Evolutionary conservation across 2,797 vertebrate species (phyloP), one percentile per base, ranked within the genome.

Genomic region (Adrianichthys oophorus): DNA sequence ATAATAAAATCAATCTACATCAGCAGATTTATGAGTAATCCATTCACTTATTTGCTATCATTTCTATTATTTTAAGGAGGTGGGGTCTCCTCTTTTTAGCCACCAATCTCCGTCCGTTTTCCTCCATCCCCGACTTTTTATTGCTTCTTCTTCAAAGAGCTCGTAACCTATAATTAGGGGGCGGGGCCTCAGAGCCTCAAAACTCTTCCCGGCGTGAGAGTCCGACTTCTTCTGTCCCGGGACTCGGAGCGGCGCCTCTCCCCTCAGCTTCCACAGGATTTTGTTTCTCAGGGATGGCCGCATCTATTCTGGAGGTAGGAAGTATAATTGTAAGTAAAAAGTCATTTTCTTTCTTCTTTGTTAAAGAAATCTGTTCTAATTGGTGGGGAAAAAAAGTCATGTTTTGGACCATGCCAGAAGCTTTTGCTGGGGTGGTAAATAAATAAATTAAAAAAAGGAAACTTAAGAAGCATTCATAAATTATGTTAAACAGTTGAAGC

Each of bases 291-390:
- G 93, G 91, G 92, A 96, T 95, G 95, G 94, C 94, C 82, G 94
- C 93, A 91, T 95, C 93, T 82, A 91, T 93, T 92, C 91, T 95
- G 86, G 94, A 95, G 94, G 94, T 94, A 94, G 77, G 89, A 73
- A 89, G 89, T 80, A 72, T 87, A 40, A 84, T 91, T 89, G 87
- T 90, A 90, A 89, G 89, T 91, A 76, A 6, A 63, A 67, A 70
- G 1, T 14, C 62, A 32, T 41, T 41, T 13, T 52, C 4, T 5
- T 45, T 63, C 21, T 74, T 53, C 40, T n/a, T 6, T 58, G 48
- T 3, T 5, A 32, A 32, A 48, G 4, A 1, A 29, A 17, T 17
- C n/a, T 17, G 26, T 14, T 21, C 12, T 12, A 47, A 19, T 10
- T 46, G 21, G 18, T 18, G 26, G 24, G 4, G 24, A 26, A 29